Percentiles rank a stretch among this genome's conserved stretches.
These are phyloP conservation scores for Aromia moschata DNA, from an alignment of 2,888 invertebrate genomes.

Conservation along the genomic window DNA sequence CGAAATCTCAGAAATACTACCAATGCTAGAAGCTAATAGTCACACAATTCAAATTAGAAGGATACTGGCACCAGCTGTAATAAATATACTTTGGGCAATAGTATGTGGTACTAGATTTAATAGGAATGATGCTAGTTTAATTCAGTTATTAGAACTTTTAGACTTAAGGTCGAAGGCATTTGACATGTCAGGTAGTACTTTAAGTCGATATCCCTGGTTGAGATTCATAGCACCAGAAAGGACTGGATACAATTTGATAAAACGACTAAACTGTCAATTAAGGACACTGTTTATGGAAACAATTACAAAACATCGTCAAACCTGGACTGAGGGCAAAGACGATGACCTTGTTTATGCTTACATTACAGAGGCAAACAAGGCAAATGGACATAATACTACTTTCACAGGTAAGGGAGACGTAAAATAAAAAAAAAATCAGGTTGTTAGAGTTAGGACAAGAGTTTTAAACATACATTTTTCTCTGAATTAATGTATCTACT, in stretches of 20 bases:
- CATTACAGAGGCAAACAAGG: constrained; percentile 68
- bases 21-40: constrained; percentile 45
- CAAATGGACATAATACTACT: constrained; percentile 51
- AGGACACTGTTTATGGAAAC: constrained; percentile 66
- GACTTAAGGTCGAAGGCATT: constrained; percentile 66
- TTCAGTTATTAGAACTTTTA: constrained; percentile 63
- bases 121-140: constrained; percentile 62
- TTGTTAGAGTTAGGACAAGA: neutral
- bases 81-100: constrained; percentile 74
- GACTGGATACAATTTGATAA: constrained; percentile 70
- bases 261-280: constrained; percentile 67
- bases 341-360: constrained; percentile 73
- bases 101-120: constrained; percentile 64
- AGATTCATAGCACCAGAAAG: constrained; percentile 69
- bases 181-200: constrained; percentile 60
- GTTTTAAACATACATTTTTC: neutral
- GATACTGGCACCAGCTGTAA: constrained; percentile 67
- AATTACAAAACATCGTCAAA: constrained; percentile 67
- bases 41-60: constrained; percentile 50
- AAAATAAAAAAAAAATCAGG: neutral
- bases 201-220: constrained; percentile 71
- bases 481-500: neutral
- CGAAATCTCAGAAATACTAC: constrained; percentile 65
- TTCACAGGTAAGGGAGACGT: constrained; percentile 62
- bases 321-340: constrained; percentile 61